Base-by-base conservation (phyloP, 2,113 vertebrate genomes). In the Zootoca vivipara region DNA sequence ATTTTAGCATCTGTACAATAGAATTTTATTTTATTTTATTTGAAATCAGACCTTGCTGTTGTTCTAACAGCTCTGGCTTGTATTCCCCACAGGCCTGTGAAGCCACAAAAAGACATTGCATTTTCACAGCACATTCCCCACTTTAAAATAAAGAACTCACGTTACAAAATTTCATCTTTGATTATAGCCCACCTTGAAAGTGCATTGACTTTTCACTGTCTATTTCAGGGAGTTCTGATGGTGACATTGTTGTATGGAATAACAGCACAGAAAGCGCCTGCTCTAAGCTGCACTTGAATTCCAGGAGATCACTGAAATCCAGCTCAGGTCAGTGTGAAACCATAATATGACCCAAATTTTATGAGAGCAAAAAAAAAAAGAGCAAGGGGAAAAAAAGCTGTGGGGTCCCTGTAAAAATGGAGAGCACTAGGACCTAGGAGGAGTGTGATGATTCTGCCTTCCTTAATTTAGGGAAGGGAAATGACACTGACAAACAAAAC, bases 221-320 rank as follows among this genome's bases (percentile, higher is more conserved):
- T 82, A 46, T 56, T 85, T 10, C 93, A 97, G 96, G 97, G 74
- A 97, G 96, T 89, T 94, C 87, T 2, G 94, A 97, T 94, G 97
- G 97, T 52, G 96, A 97, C 95, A 96, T 98, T 77, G 80, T 96
- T 74, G 92, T 98, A 62, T 98, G 97, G 97, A 97, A 97, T 40
- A 98, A 89, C 87, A 96, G 91, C 87, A 97, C 97, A 77, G 97
- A 97, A 93, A 98, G 96, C n/a, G 94, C 95, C 91, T 78, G 90
- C 83, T 92, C 94, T 78, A 96, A 97, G 89, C 95, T 97, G 73
- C 46, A 38, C 38, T 94, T 93, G 70, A 85, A 78, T 81, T 82
- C 91, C 82, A 92, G 93, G 88, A 82, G 91, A 65, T 72, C 88
- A 83, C 58, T 92, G 64, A 91, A 84, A n/a, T 87, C 92, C 72